These are phyloP conservation scores for Lacanobia wlatinum DNA, from an alignment of 2,888 invertebrate species.

Conservation along the genomic window DNA sequence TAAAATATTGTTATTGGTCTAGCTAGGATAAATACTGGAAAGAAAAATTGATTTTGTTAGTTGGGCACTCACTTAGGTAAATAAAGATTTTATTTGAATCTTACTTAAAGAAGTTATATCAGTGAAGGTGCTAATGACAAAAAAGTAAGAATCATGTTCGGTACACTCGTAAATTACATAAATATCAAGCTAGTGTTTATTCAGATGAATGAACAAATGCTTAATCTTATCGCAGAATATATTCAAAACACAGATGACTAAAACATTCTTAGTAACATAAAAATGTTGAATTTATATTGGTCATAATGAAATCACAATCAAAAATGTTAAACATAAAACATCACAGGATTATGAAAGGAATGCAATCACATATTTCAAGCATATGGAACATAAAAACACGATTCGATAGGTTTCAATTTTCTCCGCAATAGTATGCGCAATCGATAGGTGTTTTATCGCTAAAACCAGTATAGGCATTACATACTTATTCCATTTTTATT, in stretches of 20 bases:
- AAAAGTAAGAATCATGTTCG: not conserved
- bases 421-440: constrained; percentile 22
- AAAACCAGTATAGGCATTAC: constrained; percentile 35
- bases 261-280: not conserved
- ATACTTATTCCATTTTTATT: constrained; percentile 36
- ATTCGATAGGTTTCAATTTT: constrained; percentile 55
- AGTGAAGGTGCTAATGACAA: not conserved
- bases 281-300: not conserved
- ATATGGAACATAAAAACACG: constrained; percentile 46
- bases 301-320: not conserved
- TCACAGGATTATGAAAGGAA: constrained; percentile 9
- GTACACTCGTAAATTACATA: not conserved
- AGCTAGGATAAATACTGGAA: not conserved
- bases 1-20: not conserved
- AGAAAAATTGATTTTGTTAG: not conserved
- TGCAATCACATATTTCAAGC: constrained; percentile 39
- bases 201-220: not conserved
- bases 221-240: constrained; percentile 6
- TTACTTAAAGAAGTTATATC: not conserved
- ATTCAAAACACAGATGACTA: constrained; percentile 1
- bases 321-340: constrained; percentile 6
- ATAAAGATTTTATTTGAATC: too few relatives aligned
- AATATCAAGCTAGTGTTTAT: not conserved
- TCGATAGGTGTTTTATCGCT: constrained; percentile 54
- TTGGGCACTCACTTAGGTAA: not conserved